Conservation (phyloP, 2,113 vertebrate genomes). For the Eclectus roratus region DNA sequence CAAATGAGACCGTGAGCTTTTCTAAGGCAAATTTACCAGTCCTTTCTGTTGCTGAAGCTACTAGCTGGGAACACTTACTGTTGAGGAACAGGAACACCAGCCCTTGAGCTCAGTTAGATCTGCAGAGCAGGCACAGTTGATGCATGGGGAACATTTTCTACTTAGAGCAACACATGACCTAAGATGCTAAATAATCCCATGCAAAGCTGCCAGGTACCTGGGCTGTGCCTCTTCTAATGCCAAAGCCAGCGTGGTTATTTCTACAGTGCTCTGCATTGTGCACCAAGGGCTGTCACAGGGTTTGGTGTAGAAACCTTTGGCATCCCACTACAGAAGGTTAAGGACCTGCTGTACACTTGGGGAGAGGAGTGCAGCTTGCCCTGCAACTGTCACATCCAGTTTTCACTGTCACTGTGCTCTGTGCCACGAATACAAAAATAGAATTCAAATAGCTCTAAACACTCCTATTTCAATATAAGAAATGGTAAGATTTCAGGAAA, state of each 20-base stretch:
- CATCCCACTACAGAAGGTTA: not conserved
- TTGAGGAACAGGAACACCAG: not conserved
- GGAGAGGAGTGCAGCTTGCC: not conserved
- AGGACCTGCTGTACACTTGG: not conserved
- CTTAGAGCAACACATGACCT: not conserved
- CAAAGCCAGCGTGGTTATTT: not conserved
- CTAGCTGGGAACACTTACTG: not conserved
- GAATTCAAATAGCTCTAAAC: not conserved
- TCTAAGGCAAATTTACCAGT: not conserved
- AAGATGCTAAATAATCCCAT: not conserved
- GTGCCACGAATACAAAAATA: not conserved
- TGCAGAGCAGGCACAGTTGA: accelerated
- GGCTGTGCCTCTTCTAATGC: not conserved
- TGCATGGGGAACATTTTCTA: not conserved
- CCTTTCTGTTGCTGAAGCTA: not conserved
- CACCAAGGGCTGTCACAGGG: not conserved
- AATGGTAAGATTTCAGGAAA: not conserved
- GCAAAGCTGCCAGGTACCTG: not conserved
- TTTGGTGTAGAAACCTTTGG: not conserved
- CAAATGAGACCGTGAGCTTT: not conserved
- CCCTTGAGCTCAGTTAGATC: not conserved
- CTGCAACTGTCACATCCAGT: not conserved
- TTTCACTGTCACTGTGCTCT: not conserved
- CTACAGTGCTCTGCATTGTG: accelerated
- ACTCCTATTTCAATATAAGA: not conserved